Percentiles rank a stretch among this genome's conserved stretches.
These are phyloP conservation scores for Martes martes DNA, from an alignment of 2,113 vertebrate species.

Conservation along the genomic window DNA sequence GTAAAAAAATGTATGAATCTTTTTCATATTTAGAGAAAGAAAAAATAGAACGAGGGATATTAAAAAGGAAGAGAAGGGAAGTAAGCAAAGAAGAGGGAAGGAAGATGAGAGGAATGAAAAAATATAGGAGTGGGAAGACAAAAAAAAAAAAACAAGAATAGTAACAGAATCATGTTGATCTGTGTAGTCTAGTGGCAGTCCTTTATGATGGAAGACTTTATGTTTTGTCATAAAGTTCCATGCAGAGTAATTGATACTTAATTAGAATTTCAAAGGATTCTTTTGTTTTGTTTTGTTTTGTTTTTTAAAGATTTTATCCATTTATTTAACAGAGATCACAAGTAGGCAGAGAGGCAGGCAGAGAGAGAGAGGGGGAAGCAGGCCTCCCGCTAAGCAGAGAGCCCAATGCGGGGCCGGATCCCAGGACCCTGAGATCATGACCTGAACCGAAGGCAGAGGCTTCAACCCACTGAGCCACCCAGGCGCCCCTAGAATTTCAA, in stretches of 20 bases:
- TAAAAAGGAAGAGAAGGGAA: neutral
- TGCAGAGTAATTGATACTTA: neutral
- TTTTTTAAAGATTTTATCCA: too few relatives aligned
- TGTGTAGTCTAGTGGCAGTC: neutral
- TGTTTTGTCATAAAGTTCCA: neutral
- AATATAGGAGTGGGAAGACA: neutral
- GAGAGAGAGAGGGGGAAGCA: too few relatives aligned
- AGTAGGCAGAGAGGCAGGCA: too few relatives aligned
- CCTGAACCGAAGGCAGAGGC: too few relatives aligned
- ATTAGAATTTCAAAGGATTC: neutral
- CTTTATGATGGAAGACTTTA: neutral
- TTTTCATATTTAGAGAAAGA: neutral
- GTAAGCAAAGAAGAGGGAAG: neutral
- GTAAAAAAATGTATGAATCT: neutral
- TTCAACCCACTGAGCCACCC: too few relatives aligned
- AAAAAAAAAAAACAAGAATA: neutral
- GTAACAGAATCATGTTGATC: neutral
- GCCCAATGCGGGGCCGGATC: too few relatives aligned
- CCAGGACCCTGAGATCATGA: too few relatives aligned
- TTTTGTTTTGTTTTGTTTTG: neutral
- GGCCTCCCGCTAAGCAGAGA: too few relatives aligned
- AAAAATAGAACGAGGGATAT: neutral
- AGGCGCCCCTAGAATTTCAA: neutral
- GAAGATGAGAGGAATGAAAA: rapidly evolving
- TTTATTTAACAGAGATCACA: too few relatives aligned